Percentiles rank a stretch among this genome's conserved stretches.
Evolutionary conservation across 1,140 invertebrate genomes (phyloP).

Genomic region (Prorops nasuta): DNA sequence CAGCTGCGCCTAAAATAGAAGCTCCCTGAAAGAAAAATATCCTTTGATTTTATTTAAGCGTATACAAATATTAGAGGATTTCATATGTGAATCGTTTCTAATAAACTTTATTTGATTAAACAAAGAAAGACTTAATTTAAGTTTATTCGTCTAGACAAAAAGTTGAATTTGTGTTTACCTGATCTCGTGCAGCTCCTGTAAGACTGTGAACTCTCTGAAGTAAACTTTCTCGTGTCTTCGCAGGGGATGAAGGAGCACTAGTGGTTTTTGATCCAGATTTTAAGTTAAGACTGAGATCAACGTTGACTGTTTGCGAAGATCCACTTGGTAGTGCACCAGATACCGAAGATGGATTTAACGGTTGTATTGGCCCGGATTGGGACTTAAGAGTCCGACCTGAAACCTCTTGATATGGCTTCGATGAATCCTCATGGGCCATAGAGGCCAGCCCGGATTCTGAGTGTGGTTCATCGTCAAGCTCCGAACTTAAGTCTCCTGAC

Average conservation of each 20-base stretch:
- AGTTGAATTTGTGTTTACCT: constrained; percentile 56
- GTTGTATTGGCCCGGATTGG: constrained; percentile 58
- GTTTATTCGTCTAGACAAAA: too few relatives aligned
- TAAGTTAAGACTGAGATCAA: constrained; percentile 67
- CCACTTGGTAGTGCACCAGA: constrained; percentile 42
- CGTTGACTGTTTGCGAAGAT: constrained; percentile 28
- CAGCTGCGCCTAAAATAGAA: constrained; percentile 63
- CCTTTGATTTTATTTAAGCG: too few relatives aligned
- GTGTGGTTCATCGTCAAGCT: constrained; percentile 75
- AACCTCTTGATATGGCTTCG: constrained; percentile 47
- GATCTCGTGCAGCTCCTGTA: constrained; percentile 72
- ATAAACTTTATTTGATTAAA: too few relatives aligned
- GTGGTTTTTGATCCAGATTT: constrained; percentile 68
- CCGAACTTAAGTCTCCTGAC: constrained; percentile 86
- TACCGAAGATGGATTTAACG: constrained; percentile 44
- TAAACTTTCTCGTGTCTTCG: constrained; percentile 82
- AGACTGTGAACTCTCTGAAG: constrained; percentile 81
- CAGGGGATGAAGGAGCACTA: constrained; percentile 84
- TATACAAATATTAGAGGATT: too few relatives aligned
- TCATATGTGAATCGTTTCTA: too few relatives aligned
- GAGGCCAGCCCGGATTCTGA: constrained; percentile 63
- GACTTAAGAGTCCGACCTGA: constrained; percentile 52
- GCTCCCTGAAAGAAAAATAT: constrained; percentile 57
- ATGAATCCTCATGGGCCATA: constrained; percentile 48
- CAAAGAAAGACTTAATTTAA: too few relatives aligned